Evolutionary conservation across 2,797 vertebrate genomes (phyloP).

Genomic region (Eidolon dupreanum): DNA sequence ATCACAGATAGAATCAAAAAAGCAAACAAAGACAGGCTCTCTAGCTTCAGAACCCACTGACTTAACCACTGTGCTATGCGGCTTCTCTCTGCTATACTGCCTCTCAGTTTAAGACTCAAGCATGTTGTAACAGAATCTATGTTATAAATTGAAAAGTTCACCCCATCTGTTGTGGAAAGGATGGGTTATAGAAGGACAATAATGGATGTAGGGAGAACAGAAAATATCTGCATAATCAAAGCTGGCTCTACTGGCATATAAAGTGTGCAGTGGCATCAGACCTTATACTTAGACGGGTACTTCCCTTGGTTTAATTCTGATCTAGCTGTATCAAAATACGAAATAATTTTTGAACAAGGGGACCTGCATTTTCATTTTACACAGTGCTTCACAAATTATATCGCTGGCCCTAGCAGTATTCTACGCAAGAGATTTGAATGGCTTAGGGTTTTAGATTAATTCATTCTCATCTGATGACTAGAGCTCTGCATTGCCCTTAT

Average conservation of each 20-base stretch:
- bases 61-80: background rate
- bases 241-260: accelerated
- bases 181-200: background rate
- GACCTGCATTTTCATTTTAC: background rate
- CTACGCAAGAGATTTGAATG: background rate
- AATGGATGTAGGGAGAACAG: background rate
- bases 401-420: background rate
- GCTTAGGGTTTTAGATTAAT: constrained; percentile 6
- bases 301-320: background rate
- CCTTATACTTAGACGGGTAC: background rate
- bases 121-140: background rate
- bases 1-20: background rate
- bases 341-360: background rate
- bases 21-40: background rate
- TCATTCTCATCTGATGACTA: background rate
- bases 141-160: background rate
- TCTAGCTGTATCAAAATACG: background rate
- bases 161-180: background rate
- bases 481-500: background rate
- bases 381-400: background rate
- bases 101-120: background rate
- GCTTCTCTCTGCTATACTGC: background rate
- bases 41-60: background rate
- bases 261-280: background rate
- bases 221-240: background rate